Percentiles rank a stretch among this genome's conserved stretches.
phyloP scores from a whole-genome alignment of 1,140 invertebrate species.

The Drosophila sechellia region DNA sequence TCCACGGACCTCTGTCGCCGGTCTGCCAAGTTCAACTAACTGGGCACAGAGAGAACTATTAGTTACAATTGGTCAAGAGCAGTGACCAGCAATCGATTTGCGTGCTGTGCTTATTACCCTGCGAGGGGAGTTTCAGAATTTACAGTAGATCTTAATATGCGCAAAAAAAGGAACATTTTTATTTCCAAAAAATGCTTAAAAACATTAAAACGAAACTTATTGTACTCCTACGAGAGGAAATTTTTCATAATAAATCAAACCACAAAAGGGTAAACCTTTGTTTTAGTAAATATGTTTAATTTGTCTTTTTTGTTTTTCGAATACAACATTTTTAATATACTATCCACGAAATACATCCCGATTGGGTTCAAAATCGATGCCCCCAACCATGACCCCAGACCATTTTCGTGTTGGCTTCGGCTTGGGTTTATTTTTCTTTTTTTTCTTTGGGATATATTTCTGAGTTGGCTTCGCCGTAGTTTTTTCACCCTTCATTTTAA shows the following conservation, averaged over 20 bases:
- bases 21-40: constrained; percentile 48
- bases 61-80: not conserved
- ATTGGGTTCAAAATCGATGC: not conserved
- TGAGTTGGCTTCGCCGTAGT: not conserved
- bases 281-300: too few species aligned
- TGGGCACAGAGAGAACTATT: constrained; percentile 22
- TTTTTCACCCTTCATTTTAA: not conserved
- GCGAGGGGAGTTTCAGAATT: constrained; percentile 3
- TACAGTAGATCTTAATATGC: not conserved
- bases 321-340: too few species aligned
- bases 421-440: not conserved
- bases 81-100: constrained; percentile 54
- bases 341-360: too few species aligned
- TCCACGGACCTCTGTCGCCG: constrained; percentile 17
- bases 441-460: not conserved
- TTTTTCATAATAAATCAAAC: too few species aligned
- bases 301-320: too few species aligned
- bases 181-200: too few species aligned
- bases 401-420: not conserved
- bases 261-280: not conserved
- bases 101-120: constrained; percentile 23
- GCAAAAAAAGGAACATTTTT: too few species aligned
- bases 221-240: too few species aligned
- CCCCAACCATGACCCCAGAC: not conserved
- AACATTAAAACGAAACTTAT: too few species aligned